These are phyloP conservation scores for Drosophila nigrodunni DNA, from an alignment of 1,140 invertebrate genomes.

Conservation along the genomic window DNA sequence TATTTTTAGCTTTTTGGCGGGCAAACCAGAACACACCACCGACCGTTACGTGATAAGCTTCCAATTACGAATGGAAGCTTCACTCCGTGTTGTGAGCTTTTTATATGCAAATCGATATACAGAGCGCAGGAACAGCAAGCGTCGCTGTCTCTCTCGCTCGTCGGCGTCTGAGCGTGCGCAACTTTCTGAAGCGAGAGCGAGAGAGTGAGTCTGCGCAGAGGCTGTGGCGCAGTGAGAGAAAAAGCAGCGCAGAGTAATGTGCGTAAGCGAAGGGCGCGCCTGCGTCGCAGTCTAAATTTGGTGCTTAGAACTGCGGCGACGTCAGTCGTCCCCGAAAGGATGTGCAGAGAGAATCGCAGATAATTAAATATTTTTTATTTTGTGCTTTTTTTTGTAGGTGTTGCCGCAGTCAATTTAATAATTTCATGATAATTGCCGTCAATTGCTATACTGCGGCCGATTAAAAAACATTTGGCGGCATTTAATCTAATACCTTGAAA, in stretches of 20 bases:
- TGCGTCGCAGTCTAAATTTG: constrained; percentile 6
- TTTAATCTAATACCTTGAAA: constrained; percentile 70
- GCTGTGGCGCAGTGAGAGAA: background rate
- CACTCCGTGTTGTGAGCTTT: constrained; percentile 59
- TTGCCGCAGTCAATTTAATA: constrained; percentile 2
- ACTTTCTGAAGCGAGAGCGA: constrained; percentile 7
- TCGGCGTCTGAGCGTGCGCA: constrained; percentile 16
- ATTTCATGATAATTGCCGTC: constrained; percentile 30
- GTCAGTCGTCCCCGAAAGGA: constrained; percentile 28
- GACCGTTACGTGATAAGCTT: constrained; percentile 69
- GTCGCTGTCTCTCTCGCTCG: constrained; percentile 2
- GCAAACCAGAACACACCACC: constrained; percentile 41
- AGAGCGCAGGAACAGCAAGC: constrained; percentile 43
- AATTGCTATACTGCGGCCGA: constrained; percentile 25
- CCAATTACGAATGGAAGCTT: constrained; percentile 64
- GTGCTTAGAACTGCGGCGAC: constrained; percentile 31
- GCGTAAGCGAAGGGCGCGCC: constrained; percentile 49
- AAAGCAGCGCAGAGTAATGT: constrained; percentile 17
- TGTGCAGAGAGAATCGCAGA: constrained; percentile 12
- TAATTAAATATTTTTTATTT: constrained; percentile 21
- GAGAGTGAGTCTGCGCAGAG: background rate
- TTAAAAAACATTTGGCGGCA: constrained; percentile 24
- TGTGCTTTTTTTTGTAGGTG: background rate
- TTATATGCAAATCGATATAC: constrained; percentile 58
- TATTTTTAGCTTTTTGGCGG: constrained; percentile 42